phyloP scores from a whole-genome alignment of 1,140 invertebrate genomes.

The Brachionus asplanchnoidis region DNA sequence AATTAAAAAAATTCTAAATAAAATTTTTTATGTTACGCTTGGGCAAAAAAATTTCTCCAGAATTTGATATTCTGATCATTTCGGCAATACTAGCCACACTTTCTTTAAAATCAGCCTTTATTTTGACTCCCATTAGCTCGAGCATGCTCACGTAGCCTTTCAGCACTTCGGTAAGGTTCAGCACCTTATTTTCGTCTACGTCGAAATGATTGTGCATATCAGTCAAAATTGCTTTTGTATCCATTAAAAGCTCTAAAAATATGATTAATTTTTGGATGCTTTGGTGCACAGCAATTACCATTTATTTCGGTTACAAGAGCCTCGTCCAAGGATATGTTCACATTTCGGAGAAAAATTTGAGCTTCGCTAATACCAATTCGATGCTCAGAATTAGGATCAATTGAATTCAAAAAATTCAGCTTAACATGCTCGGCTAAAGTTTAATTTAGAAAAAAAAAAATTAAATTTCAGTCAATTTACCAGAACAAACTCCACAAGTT shows the following conservation, averaged over 20 bases:
- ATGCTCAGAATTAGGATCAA: slow-evolving; percentile 21
- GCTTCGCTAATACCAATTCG: slow-evolving; percentile 16
- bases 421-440: not conserved
- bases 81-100: slow-evolving; percentile 30
- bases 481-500: slow-evolving; percentile 22
- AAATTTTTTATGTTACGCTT: not conserved
- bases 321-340: slow-evolving; percentile 27
- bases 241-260: slow-evolving; percentile 20
- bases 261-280: not conserved
- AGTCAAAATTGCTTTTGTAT: not conserved
- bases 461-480: not conserved
- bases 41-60: slow-evolving; percentile 18
- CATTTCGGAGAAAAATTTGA: not conserved
- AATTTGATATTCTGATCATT: slow-evolving; percentile 30
- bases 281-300: not conserved
- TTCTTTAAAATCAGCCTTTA: slow-evolving; percentile 25
- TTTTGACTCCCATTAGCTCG: slow-evolving; percentile 15
- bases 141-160: not conserved
- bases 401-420: slow-evolving; percentile 25
- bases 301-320: slow-evolving; percentile 36
- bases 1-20: not conserved
- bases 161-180: slow-evolving; percentile 2
- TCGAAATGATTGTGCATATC: slow-evolving; percentile 16
- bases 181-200: not conserved
- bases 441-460: not conserved